Percentiles rank a stretch among this genome's conserved stretches.
These are phyloP conservation scores for Trichonephila clavipes DNA, from an alignment of 1,140 invertebrate species.

Conservation along the genomic window DNA sequence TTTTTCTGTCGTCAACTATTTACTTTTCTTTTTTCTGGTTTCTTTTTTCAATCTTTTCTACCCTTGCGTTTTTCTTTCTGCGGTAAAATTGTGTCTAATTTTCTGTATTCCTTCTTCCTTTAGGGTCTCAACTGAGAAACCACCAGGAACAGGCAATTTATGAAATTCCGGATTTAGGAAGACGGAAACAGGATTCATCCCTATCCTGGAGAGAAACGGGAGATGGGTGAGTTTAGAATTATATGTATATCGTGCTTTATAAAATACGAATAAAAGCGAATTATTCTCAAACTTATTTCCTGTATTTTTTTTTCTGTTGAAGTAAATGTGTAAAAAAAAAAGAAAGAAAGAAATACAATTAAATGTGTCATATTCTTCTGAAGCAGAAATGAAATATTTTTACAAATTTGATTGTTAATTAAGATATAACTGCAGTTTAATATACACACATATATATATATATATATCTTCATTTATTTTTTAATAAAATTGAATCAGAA, in stretches of 20 bases:
- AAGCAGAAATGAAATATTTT: too few relatives aligned
- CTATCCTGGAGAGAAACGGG: slow-evolving; percentile 63
- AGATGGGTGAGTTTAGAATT: slow-evolving; percentile 60
- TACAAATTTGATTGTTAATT: too few relatives aligned
- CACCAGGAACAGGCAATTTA: slow-evolving; percentile 72
- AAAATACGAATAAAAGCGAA: background rate
- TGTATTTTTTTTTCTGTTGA: background rate
- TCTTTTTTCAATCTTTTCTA: slow-evolving; percentile 17
- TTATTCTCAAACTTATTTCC: background rate
- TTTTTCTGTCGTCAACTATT: slow-evolving; percentile 21
- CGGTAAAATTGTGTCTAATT: slow-evolving; percentile 37
- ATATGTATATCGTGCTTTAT: background rate
- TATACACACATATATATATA: too few relatives aligned
- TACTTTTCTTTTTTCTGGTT: slow-evolving; percentile 1
- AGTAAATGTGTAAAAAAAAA: background rate
- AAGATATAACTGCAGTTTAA: too few relatives aligned
- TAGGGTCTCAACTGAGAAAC: slow-evolving; percentile 53
- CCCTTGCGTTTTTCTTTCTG: background rate
- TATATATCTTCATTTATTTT: too few relatives aligned
- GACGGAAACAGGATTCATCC: slow-evolving; percentile 62
- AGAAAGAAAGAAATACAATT: background rate
- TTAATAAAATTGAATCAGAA: too few relatives aligned
- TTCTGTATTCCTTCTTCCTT: background rate
- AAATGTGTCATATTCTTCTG: background rate
- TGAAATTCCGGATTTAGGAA: slow-evolving; percentile 64